phyloP scores from a whole-genome alignment of 2,888 invertebrate genomes.

The Erynnis tages region DNA sequence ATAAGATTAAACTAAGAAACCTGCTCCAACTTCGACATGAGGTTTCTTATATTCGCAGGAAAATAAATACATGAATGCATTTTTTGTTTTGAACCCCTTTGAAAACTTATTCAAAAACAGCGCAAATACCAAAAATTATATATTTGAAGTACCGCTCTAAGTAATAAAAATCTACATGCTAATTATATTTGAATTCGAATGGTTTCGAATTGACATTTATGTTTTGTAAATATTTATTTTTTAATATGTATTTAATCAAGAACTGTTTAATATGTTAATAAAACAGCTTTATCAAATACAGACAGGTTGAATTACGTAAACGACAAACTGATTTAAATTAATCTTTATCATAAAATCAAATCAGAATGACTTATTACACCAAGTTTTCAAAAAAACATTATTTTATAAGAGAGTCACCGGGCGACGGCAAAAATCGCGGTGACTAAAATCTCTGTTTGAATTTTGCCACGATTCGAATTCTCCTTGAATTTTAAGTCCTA shows the following conservation, averaged over 20 bases:
- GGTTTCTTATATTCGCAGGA: not conserved
- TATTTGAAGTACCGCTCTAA: no score
- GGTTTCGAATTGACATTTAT: not conserved
- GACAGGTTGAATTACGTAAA: conserved; percentile 13
- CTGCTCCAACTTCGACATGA: conserved; percentile 10
- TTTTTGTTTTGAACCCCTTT: no score
- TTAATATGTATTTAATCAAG: not conserved
- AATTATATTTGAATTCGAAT: no score
- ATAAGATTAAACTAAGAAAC: conserved; percentile 17
- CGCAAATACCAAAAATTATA: no score
- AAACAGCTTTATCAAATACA: conserved; percentile 10
- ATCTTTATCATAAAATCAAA: no score
- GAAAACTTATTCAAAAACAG: no score
- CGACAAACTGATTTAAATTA: no score
- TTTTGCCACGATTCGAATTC: conserved; percentile 64
- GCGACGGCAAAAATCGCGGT: conserved; percentile 46
- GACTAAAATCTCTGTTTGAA: conserved; percentile 56
- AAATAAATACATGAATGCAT: no score
- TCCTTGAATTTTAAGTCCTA: conserved; percentile 76
- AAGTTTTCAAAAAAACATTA: conserved; percentile 39
- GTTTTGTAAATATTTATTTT: not conserved
- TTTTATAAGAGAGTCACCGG: conserved; percentile 43
- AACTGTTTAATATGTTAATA: conserved; percentile 14
- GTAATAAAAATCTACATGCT: no score
- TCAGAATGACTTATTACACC: conserved; percentile 11